Conservation (phyloP, 2,797 vertebrate species). For the Lophius americanus region DNA sequence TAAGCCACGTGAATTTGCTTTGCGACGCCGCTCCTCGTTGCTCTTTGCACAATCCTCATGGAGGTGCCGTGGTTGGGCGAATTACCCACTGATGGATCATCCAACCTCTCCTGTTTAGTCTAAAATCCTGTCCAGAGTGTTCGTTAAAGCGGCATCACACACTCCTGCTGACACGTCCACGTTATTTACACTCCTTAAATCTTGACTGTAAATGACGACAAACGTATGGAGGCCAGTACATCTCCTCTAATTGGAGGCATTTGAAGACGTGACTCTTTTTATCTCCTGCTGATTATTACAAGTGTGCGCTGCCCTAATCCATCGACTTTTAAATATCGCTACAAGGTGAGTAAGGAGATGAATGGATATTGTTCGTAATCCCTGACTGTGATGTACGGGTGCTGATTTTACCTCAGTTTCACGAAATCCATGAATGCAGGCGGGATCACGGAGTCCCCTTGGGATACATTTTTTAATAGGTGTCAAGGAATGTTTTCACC, state of each 20-base stretch:
- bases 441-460: constrained; percentile 70
- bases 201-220: constrained; percentile 52
- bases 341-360: constrained; percentile 86
- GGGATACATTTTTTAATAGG: constrained; percentile 64
- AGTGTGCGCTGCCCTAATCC: constrained; percentile 80
- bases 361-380: constrained; percentile 90
- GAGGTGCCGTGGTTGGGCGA: background rate
- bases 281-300: constrained; percentile 78
- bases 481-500: constrained; percentile 77
- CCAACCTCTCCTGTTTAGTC: background rate
- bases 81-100: no score
- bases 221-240: constrained; percentile 61
- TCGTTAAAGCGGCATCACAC: constrained; percentile 5
- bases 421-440: constrained; percentile 67
- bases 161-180: constrained; percentile 23
- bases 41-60: constrained; percentile 6
- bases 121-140: background rate
- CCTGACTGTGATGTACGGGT: constrained; percentile 84
- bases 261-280: constrained; percentile 72
- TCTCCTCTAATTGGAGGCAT: constrained; percentile 74
- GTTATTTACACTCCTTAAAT: constrained; percentile 30
- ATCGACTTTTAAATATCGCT: constrained; percentile 80
- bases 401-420: constrained; percentile 33
- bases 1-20: constrained; percentile 45
- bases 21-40: constrained; percentile 25